Conservation (phyloP, 2,797 vertebrate species). For the Carduelis carduelis region DNA sequence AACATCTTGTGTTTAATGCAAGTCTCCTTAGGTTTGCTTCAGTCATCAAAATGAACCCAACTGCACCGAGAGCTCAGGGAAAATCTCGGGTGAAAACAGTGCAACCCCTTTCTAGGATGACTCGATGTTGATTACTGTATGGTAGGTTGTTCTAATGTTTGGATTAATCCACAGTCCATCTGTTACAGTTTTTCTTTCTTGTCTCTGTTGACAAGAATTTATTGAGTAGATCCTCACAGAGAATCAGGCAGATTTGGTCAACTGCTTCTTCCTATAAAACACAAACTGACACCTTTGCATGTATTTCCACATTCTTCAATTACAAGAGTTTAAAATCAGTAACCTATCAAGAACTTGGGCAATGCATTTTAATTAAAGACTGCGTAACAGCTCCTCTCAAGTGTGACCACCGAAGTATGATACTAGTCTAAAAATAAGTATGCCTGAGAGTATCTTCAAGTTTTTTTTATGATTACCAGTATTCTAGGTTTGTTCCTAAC, state of each 20-base stretch:
- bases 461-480: not conserved
- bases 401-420: not conserved
- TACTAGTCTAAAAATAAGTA: not conserved
- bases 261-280: not conserved
- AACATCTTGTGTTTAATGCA: constrained; percentile 73
- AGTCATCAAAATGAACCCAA: not conserved
- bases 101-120: not conserved
- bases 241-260: not conserved
- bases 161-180: constrained; percentile 58
- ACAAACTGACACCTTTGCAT: not conserved
- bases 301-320: not conserved
- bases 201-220: not conserved
- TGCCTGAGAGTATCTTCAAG: not conserved
- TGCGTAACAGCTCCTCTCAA: not conserved
- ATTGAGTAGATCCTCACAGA: not conserved
- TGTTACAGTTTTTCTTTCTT: constrained; percentile 26
- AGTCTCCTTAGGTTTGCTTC: not conserved
- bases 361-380: not conserved
- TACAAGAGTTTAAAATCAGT: not conserved
- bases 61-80: not conserved
- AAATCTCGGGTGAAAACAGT: not conserved
- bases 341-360: not conserved
- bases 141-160: not conserved
- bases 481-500: not conserved
- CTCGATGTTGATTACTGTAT: constrained; percentile 23